Evolutionary conservation across 2,888 invertebrate genomes (phyloP).

Genomic region (Cerastoderma edule): DNA sequence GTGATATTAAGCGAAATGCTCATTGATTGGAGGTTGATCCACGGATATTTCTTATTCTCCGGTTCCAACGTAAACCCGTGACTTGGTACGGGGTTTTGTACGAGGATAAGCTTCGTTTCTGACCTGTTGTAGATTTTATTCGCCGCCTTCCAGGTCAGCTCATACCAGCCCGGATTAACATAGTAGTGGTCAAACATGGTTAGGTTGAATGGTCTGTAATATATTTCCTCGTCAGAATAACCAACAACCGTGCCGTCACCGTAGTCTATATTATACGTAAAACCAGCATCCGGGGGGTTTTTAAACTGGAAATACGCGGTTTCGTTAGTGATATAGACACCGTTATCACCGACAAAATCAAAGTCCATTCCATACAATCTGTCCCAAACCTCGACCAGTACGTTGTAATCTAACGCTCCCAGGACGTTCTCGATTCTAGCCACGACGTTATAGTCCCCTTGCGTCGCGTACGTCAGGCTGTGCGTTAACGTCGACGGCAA

Average conservation of each 20-base stretch:
- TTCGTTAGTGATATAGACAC: slow-evolving; percentile 55
- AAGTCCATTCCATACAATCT: slow-evolving; percentile 33
- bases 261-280: slow-evolving; percentile 48
- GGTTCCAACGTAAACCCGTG: slow-evolving; percentile 40
- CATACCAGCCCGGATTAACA: slow-evolving; percentile 37
- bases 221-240: slow-evolving; percentile 22
- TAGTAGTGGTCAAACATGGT: slow-evolving; percentile 42
- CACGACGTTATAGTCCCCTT: slow-evolving; percentile 42
- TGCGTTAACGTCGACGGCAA: slow-evolving; percentile 5
- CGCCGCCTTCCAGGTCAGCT: slow-evolving; percentile 39
- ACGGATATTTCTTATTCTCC: slow-evolving; percentile 49
- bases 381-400: slow-evolving; percentile 45
- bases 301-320: slow-evolving; percentile 44
- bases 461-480: slow-evolving; percentile 35
- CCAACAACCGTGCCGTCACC: slow-evolving; percentile 36
- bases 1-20: slow-evolving; percentile 47
- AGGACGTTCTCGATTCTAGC: slow-evolving; percentile 33
- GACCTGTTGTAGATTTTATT: slow-evolving; percentile 36
- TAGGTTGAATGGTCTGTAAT: slow-evolving; percentile 32
- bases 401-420: slow-evolving; percentile 17
- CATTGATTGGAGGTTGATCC: slow-evolving; percentile 48
- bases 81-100: slow-evolving; percentile 53
- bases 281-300: slow-evolving; percentile 46
- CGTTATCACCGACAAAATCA: slow-evolving; percentile 30
- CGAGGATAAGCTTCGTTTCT: slow-evolving; percentile 41